Evolutionary conservation across 2,797 vertebrate genomes (phyloP).

Genomic region (Chelmon rostratus): DNA sequence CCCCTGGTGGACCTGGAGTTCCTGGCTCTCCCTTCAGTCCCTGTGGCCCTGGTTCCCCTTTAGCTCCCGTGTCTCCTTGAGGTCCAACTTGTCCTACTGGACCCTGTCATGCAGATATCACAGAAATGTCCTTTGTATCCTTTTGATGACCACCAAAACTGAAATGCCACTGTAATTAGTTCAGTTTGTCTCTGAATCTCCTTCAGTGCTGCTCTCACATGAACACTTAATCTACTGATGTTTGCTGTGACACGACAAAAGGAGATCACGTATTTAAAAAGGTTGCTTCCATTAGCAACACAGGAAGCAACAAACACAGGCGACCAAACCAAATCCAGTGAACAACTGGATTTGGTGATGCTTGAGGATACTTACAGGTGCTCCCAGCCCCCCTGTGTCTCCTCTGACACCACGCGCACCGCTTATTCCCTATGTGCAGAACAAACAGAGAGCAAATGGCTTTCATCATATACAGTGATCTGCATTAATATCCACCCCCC

Average conservation of each 20-base stretch:
- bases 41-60: conserved; percentile 80
- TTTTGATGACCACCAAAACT: not conserved
- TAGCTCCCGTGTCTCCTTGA: conserved; percentile 78
- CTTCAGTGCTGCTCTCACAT: not conserved
- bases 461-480: not conserved
- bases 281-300: not conserved
- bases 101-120: conserved; percentile 77
- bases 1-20: conserved; percentile 79
- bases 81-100: conserved; percentile 76
- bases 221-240: not conserved
- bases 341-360: not conserved
- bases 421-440: conserved; percentile 79
- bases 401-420: conserved; percentile 86
- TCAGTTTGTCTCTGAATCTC: not conserved
- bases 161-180: not conserved
- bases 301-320: not conserved
- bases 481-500: not conserved
- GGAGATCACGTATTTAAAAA: not conserved
- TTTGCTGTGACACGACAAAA: not conserved
- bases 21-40: conserved; percentile 86
- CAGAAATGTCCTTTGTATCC: not conserved
- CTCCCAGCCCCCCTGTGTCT: conserved; percentile 82
- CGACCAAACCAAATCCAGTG: not conserved
- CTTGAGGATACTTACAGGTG: conserved; percentile 77
- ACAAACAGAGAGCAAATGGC: conserved; percentile 12